Percentiles rank a stretch among this genome's conserved stretches.
These are phyloP conservation scores for Cacoxenus indagator DNA, from an alignment of 2,888 invertebrate species.

Conservation along the genomic window DNA sequence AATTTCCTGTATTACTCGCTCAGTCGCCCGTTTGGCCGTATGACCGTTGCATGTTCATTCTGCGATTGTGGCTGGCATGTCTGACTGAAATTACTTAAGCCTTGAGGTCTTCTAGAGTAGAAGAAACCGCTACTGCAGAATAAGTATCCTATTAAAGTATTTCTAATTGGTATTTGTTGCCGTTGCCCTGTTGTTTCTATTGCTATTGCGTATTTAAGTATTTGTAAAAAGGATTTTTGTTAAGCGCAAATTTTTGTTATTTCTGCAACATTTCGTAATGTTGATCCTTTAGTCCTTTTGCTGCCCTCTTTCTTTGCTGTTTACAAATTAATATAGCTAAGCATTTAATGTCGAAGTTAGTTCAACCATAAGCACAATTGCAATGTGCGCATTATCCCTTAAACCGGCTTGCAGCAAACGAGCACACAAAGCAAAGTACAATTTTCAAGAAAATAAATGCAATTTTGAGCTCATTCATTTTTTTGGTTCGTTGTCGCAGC, in stretches of 20 bases:
- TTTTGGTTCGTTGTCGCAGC: not conserved
- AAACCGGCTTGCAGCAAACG: conserved; percentile 5
- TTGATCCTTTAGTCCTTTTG: not conserved
- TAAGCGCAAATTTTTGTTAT: not conserved
- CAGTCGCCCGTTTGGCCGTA: conserved; percentile 8
- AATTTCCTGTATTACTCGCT: not conserved
- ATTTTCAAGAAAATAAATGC: not conserved
- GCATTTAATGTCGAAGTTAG: conserved; percentile 15
- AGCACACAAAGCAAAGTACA: not conserved
- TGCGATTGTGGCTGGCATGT: conserved; percentile 64
- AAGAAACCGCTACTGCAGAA: conserved; percentile 27
- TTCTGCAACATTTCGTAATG: not conserved
- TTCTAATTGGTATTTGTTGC: conserved; percentile 60
- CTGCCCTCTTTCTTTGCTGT: not conserved
- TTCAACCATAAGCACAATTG: conserved; percentile 11
- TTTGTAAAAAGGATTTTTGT: conserved; percentile 14
- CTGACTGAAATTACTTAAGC: conserved; percentile 64
- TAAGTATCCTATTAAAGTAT: conserved; percentile 49
- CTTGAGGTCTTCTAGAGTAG: conserved; percentile 51
- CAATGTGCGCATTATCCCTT: conserved; percentile 20
- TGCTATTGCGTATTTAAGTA: conserved; percentile 8
- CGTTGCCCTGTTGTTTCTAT: not conserved
- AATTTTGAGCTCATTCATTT: not conserved
- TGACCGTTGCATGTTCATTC: conserved; percentile 59
- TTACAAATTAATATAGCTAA: conserved; percentile 10